Percentiles rank a stretch among this genome's conserved stretches.
Conservation (phyloP, 1,140 invertebrate genomes). For the Tetramorium alpestre region DNA sequence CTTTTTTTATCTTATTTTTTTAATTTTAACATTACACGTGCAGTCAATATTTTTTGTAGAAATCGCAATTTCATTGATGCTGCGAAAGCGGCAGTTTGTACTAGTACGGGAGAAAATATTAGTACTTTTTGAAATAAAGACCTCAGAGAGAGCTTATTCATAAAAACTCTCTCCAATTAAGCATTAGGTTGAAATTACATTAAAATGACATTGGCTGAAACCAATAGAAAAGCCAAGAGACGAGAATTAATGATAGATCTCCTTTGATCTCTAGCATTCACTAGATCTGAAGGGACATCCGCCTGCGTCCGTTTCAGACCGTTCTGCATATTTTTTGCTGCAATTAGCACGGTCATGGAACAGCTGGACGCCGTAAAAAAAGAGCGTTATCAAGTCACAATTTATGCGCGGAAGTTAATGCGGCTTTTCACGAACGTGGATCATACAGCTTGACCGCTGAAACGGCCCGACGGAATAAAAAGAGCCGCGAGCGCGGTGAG, state of each 20-base stretch:
- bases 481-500: background rate
- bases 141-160: background rate
- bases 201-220: background rate
- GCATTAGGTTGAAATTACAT: background rate
- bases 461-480: constrained; percentile 25
- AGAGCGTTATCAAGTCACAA: constrained; percentile 39
- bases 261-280: constrained; percentile 8
- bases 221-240: background rate
- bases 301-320: background rate
- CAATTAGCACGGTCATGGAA: constrained; percentile 41
- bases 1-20: background rate
- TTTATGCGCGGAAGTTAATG: constrained; percentile 45
- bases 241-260: background rate
- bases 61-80: background rate
- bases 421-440: constrained; percentile 21
- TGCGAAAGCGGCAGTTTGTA: background rate
- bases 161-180: background rate
- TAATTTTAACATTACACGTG: background rate
- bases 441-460: constrained; percentile 33
- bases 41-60: background rate
- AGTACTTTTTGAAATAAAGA: background rate
- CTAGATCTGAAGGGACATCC: constrained; percentile 1
- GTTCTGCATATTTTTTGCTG: constrained; percentile 29
- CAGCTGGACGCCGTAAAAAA: constrained; percentile 33
- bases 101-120: background rate